phyloP scores from a whole-genome alignment of 2,113 vertebrate genomes.

The Ciconia stormi region DNA sequence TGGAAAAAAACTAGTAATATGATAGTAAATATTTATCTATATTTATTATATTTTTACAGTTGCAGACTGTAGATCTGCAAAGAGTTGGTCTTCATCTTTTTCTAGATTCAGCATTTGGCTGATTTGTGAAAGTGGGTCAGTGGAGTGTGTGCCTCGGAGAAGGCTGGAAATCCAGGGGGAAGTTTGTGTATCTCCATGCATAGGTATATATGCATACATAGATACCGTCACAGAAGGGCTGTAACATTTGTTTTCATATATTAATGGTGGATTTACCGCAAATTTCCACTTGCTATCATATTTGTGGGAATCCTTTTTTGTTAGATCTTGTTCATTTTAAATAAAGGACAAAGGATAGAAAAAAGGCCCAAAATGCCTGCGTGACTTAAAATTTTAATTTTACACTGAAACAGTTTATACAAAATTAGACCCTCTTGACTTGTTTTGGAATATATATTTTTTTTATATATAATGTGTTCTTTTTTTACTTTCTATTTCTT shows the following conservation, averaged over 20 bases:
- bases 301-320: neutral
- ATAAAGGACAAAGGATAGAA: neutral
- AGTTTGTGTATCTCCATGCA: neutral
- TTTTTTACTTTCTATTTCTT: neutral
- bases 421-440: neutral
- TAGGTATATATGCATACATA: neutral
- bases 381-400: neutral
- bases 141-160: neutral
- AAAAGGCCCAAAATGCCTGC: neutral
- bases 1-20: neutral
- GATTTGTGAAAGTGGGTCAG: neutral
- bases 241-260: neutral
- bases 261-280: neutral
- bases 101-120: conserved; percentile 31
- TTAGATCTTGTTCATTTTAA: neutral
- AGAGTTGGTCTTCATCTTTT: neutral
- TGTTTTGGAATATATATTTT: neutral
- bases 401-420: neutral
- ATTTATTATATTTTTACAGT: neutral
- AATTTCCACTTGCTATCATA: neutral
- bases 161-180: neutral
- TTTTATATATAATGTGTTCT: neutral
- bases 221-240: neutral
- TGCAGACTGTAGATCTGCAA: neutral
- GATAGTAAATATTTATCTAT: neutral